Evolutionary conservation across 2,113 vertebrate genomes (phyloP).

Genomic region (Myotis brandtii): DNA sequence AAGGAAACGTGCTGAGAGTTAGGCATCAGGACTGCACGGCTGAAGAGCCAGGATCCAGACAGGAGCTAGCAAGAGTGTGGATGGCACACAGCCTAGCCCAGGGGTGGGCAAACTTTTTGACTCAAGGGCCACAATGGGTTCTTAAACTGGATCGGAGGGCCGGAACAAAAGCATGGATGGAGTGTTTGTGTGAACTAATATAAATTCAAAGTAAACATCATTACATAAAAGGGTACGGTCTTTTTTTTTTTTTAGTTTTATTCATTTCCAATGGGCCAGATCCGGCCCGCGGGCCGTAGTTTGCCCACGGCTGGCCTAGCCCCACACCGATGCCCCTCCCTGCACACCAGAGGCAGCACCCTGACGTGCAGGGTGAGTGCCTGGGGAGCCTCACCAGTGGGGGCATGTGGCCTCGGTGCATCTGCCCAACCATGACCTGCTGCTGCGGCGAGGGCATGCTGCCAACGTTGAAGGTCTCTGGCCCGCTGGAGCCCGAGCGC

Average conservation of each 20-base stretch:
- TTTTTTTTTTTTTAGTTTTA: too few relatives aligned
- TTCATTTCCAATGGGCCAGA: too few relatives aligned
- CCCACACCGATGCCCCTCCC: too few relatives aligned
- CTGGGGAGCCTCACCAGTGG: slow-evolving; percentile 91
- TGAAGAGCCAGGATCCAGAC: neutral
- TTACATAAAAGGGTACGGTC: too few relatives aligned
- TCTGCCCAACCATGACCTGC: slow-evolving; percentile 96
- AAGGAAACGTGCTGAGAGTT: neutral
- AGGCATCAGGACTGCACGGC: neutral
- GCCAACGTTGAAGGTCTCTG: slow-evolving; percentile 95
- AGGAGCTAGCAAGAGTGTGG: neutral
- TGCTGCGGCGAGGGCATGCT: slow-evolving; percentile 97
- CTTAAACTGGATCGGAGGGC: too few relatives aligned
- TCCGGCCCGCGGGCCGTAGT: too few relatives aligned
- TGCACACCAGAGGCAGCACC: neutral
- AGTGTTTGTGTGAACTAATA: too few relatives aligned
- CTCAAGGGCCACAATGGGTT: too few relatives aligned
- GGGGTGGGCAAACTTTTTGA: too few relatives aligned
- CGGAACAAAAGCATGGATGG: too few relatives aligned
- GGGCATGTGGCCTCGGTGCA: slow-evolving; percentile 99
- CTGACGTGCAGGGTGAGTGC: fast-evolving
- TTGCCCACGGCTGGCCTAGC: too few relatives aligned
- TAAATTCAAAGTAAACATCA: too few relatives aligned
- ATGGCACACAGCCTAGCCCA: neutral
- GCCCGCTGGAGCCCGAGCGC: slow-evolving; percentile 95